Base-by-base conservation (phyloP, 2,888 invertebrate species). In the Coenonympha glycerion region DNA sequence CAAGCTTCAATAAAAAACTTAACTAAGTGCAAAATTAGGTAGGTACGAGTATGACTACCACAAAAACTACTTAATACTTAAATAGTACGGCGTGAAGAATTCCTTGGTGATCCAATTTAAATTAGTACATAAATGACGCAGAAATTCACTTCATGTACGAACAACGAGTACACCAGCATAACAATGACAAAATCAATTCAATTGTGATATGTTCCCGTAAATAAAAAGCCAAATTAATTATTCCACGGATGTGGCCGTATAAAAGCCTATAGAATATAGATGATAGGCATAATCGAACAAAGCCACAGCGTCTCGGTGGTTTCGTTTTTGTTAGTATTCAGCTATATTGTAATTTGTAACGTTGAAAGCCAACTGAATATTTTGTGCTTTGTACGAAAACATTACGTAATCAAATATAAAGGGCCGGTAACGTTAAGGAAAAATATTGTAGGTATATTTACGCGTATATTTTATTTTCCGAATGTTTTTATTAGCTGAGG, bases 201-300 rank as follows among this genome's bases (percentile, higher is more conserved):
- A 39, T 39, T 39, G 39, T 39, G 6, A 15, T 22, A 22, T 21
- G 37, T 37, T 19, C 11, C 37, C 13, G 9, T 24, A 4, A 15
- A 13, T 9, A 34, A 39, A 39, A 39, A 24, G 24, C 9, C 15
- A 9, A 39, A 39, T 39, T 39, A 39, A 39, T 39, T 39, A 39
- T 39, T 24, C 39, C 24, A 24, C 39, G 24, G 24, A 22, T 13
- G 15, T 39, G 39, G 39, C n/a, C n/a, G 24, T 22, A 15, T 22
- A 39, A 37, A 37, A 39, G 16, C 15, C 30, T n/a, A n/a, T n/a
- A n/a, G n/a, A n/a, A n/a, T 15, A 11, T 39, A 24, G 15, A 39
- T 39, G 39, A 39, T 22, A 39, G 22, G 22, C 39, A 39, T 39
- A 39, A 39, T 39, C 24, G 24, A 24, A 39, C 39, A 39, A 39